Evolutionary conservation across 1,140 invertebrate species (phyloP).

Genomic region (Aphelinus atriplicis): DNA sequence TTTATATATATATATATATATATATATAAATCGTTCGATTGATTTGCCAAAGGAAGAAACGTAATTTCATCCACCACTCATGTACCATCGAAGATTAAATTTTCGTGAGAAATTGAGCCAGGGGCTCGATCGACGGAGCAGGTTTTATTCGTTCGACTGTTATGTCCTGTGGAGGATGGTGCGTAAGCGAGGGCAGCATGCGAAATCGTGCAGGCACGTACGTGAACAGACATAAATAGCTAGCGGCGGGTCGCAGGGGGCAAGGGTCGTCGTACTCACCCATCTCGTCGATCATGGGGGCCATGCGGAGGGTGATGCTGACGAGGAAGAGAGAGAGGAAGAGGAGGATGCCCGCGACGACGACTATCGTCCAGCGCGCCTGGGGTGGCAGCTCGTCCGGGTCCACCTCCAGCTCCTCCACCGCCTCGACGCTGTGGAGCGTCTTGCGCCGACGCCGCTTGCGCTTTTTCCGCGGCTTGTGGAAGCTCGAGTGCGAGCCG

Average conservation of each 20-base stretch:
- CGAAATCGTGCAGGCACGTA: too few relatives aligned
- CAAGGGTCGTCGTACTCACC: conserved; percentile 71
- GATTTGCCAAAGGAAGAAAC: too few relatives aligned
- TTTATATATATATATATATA: too few relatives aligned
- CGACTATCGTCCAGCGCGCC: conserved; percentile 88
- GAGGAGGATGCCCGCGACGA: conserved; percentile 84
- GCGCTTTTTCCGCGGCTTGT: conserved; percentile 52
- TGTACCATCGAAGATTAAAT: too few relatives aligned
- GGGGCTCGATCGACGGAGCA: too few relatives aligned
- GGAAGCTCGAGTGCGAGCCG: conserved; percentile 49
- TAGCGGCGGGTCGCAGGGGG: background rate
- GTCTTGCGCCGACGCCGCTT: conserved; percentile 55
- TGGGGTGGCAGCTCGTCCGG: conserved; percentile 82
- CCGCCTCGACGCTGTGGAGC: conserved; percentile 40
- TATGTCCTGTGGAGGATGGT: too few relatives aligned
- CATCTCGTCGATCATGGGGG: conserved; percentile 91
- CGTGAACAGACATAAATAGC: too few relatives aligned
- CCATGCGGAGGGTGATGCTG: conserved; percentile 88
- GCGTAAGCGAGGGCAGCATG: too few relatives aligned
- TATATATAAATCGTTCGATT: too few relatives aligned
- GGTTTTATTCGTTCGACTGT: too few relatives aligned
- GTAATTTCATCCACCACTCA: too few relatives aligned
- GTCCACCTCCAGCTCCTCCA: conserved; percentile 61
- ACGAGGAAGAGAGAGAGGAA: conserved; percentile 87
- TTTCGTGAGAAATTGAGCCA: too few relatives aligned